Evolutionary conservation across 2,797 vertebrate genomes (phyloP).

Genomic region (Hyperoplus lanceolatus): DNA sequence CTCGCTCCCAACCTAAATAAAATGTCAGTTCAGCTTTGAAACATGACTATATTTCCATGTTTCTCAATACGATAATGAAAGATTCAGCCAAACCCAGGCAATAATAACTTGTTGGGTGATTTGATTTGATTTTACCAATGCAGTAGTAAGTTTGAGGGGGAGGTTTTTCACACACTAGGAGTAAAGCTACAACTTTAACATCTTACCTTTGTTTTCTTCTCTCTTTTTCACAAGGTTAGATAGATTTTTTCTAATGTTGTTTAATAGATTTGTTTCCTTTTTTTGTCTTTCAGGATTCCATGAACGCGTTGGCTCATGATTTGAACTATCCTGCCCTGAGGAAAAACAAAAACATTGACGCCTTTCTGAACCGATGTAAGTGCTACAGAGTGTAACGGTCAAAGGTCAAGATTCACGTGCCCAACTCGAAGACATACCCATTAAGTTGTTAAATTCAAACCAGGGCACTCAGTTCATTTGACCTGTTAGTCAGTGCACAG

Average conservation of each 20-base stretch:
- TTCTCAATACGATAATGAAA: not conserved
- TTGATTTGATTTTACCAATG: not conserved
- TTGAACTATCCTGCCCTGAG: constrained; percentile 95
- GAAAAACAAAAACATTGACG: constrained; percentile 98
- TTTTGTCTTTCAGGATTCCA: constrained; percentile 90
- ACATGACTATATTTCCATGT: not conserved
- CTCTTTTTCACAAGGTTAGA: not conserved
- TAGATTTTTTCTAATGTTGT: not conserved
- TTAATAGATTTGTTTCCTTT: constrained; percentile 10
- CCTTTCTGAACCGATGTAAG: constrained; percentile 98
- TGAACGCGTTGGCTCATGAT: constrained; percentile 95
- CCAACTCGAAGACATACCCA: not conserved
- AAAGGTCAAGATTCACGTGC: not conserved
- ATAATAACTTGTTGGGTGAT: not conserved
- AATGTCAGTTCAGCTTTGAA: constrained; percentile 10
- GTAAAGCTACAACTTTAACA: not conserved
- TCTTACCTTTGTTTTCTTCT: not conserved
- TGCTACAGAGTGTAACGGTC: not conserved
- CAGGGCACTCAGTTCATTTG: not conserved
- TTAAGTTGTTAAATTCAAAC: not conserved
- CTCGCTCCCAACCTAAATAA: not conserved
- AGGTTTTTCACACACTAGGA: not conserved
- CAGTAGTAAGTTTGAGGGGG: not conserved
- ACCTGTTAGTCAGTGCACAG: not conserved
- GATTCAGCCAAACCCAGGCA: not conserved